Percentiles rank a stretch among this genome's conserved stretches.
These are phyloP conservation scores for Malaclemys terrapin DNA, from an alignment of 2,113 vertebrate genomes.

Conservation along the genomic window DNA sequence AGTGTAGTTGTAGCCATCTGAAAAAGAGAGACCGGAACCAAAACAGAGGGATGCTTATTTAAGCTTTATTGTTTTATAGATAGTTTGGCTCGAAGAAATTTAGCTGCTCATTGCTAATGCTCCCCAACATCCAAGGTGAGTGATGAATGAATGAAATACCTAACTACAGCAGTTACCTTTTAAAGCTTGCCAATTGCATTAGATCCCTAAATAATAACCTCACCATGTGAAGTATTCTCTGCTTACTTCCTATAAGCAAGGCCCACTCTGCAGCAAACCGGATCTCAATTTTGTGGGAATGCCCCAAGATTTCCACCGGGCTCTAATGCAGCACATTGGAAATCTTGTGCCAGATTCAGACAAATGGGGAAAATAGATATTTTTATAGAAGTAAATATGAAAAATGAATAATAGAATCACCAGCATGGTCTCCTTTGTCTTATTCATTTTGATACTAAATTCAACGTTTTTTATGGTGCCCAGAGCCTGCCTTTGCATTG, in stretches of 20 bases:
- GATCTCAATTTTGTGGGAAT: background rate
- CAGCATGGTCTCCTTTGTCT: background rate
- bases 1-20: background rate
- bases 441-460: background rate
- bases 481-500: background rate
- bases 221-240: background rate
- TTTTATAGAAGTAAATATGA: conserved; percentile 8
- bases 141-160: background rate
- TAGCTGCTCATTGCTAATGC: background rate
- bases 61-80: background rate
- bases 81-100: background rate
- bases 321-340: background rate
- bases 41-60: background rate
- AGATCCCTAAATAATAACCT: background rate
- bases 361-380: background rate
- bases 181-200: background rate
- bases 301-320: background rate
- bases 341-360: background rate
- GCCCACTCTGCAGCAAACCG: background rate
- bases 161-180: background rate
- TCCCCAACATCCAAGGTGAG: background rate
- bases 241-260: background rate
- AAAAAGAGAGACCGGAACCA: background rate
- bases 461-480: background rate
- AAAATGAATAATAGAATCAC: conserved; percentile 10